Percentiles rank a stretch among this genome's conserved stretches.
Conservation (phyloP, 2,888 invertebrate genomes). For the Scaptomyza tumidula region DNA sequence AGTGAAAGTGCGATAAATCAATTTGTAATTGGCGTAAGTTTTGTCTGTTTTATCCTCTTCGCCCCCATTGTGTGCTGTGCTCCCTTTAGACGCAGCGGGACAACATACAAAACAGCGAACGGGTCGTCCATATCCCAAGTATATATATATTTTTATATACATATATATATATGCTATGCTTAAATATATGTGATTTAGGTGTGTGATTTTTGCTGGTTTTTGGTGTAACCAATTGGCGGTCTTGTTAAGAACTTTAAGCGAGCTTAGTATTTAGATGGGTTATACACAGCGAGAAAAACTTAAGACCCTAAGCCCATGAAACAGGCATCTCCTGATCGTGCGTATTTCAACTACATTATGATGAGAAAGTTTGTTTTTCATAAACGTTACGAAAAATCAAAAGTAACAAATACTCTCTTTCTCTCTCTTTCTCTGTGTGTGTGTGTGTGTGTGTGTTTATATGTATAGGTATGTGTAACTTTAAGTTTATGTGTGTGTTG, state of each 20-base stretch:
- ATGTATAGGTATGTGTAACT: too few relatives aligned
- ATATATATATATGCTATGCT: slow-evolving; percentile 3
- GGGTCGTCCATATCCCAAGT: slow-evolving; percentile 4
- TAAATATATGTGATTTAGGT: slow-evolving; percentile 6
- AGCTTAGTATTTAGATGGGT: slow-evolving; percentile 41
- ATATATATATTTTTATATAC: neutral
- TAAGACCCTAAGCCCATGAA: neutral
- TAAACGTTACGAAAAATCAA: too few relatives aligned
- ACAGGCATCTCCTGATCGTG: neutral
- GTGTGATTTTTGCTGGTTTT: slow-evolving; percentile 1
- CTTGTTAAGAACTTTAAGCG: slow-evolving; percentile 32
- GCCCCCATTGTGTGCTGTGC: slow-evolving; percentile 5
- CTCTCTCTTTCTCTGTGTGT: neutral
- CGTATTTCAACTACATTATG: too few relatives aligned
- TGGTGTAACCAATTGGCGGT: slow-evolving; percentile 19
- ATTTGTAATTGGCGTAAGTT: slow-evolving; percentile 62
- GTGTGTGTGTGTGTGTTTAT: too few relatives aligned
- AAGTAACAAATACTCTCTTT: too few relatives aligned
- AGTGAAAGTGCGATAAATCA: slow-evolving; percentile 65
- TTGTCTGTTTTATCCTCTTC: slow-evolving; percentile 10
- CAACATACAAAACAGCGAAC: neutral
- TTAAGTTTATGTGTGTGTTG: neutral
- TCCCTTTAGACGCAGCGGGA: slow-evolving; percentile 3
- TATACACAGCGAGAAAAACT: slow-evolving; percentile 3
- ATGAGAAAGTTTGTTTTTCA: too few relatives aligned